Evolutionary conservation across 2,888 invertebrate species (phyloP).

Genomic region (Lycia hirtaria): DNA sequence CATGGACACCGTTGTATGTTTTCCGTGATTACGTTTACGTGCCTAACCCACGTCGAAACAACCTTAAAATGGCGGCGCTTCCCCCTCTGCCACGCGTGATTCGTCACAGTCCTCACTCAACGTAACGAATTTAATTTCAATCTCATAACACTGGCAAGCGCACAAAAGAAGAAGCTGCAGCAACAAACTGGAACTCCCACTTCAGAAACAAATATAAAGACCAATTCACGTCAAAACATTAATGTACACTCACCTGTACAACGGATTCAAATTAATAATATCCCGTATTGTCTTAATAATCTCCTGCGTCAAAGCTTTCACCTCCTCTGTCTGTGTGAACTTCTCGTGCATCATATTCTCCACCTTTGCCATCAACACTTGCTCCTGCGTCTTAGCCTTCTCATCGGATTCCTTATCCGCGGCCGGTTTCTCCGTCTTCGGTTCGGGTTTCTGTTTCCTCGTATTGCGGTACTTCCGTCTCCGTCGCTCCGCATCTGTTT

Average conservation of each 20-base stretch:
- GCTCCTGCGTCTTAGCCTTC: constrained; percentile 56
- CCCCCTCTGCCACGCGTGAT: too few species aligned
- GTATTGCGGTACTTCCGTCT: constrained; percentile 77
- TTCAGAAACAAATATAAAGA: too few species aligned
- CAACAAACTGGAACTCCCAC: too few species aligned
- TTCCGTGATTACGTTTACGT: too few species aligned
- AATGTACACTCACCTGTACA: constrained; percentile 88
- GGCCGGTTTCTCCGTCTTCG: constrained; percentile 10
- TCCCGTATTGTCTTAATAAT: constrained; percentile 98
- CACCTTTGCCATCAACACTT: constrained; percentile 95
- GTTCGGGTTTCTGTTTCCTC: constrained; percentile 54
- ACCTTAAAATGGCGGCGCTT: too few species aligned
- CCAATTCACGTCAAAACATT: too few species aligned
- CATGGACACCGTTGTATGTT: too few species aligned
- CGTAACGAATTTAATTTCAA: too few species aligned
- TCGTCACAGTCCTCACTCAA: too few species aligned
- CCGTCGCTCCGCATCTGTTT: constrained; percentile 86
- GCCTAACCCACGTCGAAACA: too few species aligned
- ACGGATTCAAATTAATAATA: constrained; percentile 98
- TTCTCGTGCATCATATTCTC: constrained; percentile 96
- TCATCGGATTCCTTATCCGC: constrained; percentile 48
- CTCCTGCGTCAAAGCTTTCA: constrained; percentile 98
- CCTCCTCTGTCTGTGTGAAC: constrained; percentile 96
- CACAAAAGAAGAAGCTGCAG: too few species aligned
- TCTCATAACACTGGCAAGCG: too few species aligned